Percentiles rank a stretch among this genome's conserved stretches.
phyloP scores from a whole-genome alignment of 2,888 invertebrate genomes.

The Acholoe squamosa region DNA sequence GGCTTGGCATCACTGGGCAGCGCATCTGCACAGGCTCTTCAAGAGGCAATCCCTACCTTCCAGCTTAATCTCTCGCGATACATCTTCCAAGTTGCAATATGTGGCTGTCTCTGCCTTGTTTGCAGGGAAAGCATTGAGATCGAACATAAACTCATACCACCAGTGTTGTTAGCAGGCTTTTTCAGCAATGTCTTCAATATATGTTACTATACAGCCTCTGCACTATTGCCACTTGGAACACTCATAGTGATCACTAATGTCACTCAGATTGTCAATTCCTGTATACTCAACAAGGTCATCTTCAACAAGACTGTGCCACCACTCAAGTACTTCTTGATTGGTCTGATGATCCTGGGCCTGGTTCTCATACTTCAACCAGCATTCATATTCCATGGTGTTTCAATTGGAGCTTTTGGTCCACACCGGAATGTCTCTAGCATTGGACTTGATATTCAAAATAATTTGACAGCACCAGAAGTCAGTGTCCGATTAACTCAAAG shows the following conservation, averaged over 20 bases:
- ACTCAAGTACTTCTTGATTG: not conserved
- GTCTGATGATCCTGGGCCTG: constrained; percentile 19
- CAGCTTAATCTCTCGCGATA: constrained; percentile 20
- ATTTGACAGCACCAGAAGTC: not conserved
- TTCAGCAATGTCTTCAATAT: constrained; percentile 18
- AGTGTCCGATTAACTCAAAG: not conserved
- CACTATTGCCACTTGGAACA: not conserved
- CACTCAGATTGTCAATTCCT: constrained; percentile 20
- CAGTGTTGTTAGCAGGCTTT: not conserved
- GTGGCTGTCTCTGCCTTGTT: not conserved
- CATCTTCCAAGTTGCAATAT: not conserved
- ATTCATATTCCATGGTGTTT: not conserved
- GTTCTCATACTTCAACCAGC: not conserved
- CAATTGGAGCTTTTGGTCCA: not conserved
- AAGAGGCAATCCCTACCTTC: not conserved
- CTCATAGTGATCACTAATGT: constrained; percentile 23
- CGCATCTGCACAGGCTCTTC: constrained; percentile 6
- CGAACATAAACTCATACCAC: not conserved
- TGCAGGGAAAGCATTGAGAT: not conserved
- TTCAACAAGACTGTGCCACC: not conserved
- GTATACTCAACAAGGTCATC: not conserved
- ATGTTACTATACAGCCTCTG: constrained; percentile 22
- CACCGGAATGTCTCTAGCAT: not conserved
- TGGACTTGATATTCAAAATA: not conserved
- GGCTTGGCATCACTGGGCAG: not conserved